Percentiles rank a stretch among this genome's conserved stretches.
Evolutionary conservation across 2,113 vertebrate genomes (phyloP).

Genomic region (Mastomys natalensis): DNA sequence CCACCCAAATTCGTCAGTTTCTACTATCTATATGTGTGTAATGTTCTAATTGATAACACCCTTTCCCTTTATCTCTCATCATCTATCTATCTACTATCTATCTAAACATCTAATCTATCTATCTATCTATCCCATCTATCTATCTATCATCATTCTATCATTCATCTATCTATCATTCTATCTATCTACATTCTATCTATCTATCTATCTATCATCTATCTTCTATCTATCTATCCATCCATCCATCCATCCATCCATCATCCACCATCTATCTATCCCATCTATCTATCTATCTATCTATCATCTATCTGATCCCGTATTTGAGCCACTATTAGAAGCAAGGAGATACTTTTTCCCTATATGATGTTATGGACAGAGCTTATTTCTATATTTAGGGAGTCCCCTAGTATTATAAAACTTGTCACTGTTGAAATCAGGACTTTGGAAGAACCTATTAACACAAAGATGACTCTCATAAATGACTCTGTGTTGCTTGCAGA

Average conservation of each 20-base stretch:
- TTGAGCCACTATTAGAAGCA: neutral
- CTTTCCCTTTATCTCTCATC: neutral
- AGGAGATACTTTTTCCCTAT: neutral
- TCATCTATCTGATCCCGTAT: slow-evolving; percentile 51
- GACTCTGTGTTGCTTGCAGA: neutral
- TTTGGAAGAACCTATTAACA: neutral
- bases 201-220: no score
- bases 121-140: no score
- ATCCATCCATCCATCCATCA: neutral
- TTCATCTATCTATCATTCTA: no score
- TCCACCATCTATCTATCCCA: neutral
- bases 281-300: slow-evolving; percentile 11
- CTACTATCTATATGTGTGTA: slow-evolving; percentile 38
- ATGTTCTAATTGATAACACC: neutral
- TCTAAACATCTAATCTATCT: no score
- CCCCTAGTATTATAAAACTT: neutral
- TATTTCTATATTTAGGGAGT: neutral
- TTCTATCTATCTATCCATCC: no score
- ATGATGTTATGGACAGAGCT: slow-evolving; percentile 1
- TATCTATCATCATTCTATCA: no score
- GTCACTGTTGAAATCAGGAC: slow-evolving; percentile 15
- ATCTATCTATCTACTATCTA: no score
- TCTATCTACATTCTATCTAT: no score
- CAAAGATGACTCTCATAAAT: no score
- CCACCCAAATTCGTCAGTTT: slow-evolving; percentile 8